These are phyloP conservation scores for Porites lutea DNA, from an alignment of 64 coral and sea anemone species.

Conservation along the genomic window DNA sequence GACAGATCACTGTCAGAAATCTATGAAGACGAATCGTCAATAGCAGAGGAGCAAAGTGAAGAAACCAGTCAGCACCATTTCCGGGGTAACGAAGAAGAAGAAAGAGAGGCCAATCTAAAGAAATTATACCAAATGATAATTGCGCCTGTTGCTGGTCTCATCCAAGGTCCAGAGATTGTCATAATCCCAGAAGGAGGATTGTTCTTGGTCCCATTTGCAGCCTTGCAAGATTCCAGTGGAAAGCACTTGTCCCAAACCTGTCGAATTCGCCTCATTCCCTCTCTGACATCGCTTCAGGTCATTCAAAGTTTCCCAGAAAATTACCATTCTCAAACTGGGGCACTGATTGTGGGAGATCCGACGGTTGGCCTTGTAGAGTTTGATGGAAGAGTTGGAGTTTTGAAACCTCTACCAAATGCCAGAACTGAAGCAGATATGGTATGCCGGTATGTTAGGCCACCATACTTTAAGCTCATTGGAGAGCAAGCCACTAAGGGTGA, in stretches of 20 bases:
- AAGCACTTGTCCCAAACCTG: slow-evolving; percentile 21
- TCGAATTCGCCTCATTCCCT: slow-evolving; percentile 45
- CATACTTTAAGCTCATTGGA: slow-evolving; percentile 2
- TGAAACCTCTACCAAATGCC: slow-evolving; percentile 16
- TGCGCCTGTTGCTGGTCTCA: slow-evolving; percentile 8
- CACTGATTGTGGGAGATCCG: slow-evolving; percentile 53
- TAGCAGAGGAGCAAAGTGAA: neutral
- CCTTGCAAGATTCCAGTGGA: slow-evolving; percentile 49
- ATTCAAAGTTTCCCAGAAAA: slow-evolving; percentile 20
- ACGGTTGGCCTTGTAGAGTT: slow-evolving; percentile 28
- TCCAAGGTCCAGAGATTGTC: slow-evolving; percentile 33
- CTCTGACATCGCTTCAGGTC: slow-evolving; percentile 42
- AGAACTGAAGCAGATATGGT: slow-evolving; percentile 19
- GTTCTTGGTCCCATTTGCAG: slow-evolving; percentile 53
- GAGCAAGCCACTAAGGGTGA: slow-evolving; percentile 21
- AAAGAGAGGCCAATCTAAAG: slow-evolving; percentile 13
- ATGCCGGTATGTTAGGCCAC: neutral
- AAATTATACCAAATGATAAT: slow-evolving; percentile 20
- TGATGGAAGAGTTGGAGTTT: neutral
- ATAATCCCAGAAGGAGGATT: slow-evolving; percentile 50
- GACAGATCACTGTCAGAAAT: slow-evolving; percentile 15
- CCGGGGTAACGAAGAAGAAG: slow-evolving; percentile 17
- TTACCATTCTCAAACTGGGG: slow-evolving; percentile 30
- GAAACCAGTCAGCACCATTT: neutral
- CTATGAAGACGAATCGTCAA: slow-evolving; percentile 38